Evolutionary conservation across 2,113 vertebrate genomes (phyloP), one percentile per base, ranked within the genome.

Genomic region (Poecilia latipinna): DNA sequence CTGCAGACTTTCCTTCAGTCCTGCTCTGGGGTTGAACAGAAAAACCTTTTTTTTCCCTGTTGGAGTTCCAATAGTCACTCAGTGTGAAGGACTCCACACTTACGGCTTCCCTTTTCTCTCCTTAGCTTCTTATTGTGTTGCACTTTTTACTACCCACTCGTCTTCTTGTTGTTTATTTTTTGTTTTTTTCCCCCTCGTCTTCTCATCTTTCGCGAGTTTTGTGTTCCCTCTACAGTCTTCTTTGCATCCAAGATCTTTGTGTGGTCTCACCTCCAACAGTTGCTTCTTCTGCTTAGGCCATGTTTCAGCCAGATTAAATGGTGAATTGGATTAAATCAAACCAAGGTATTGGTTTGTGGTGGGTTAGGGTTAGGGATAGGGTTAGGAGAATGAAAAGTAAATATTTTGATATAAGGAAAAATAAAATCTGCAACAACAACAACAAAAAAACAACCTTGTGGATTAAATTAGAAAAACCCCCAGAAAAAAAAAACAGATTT

Each of bases 231-330:
- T 68, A 70, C 79, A 28, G 80, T 91, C 90, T 90, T 90, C 89
- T 90, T 90, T 90, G 83, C 85, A 86, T 85, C 77, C 80, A 35
- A 75, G 77, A 83, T 90, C 89, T 83, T 86, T 90, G 75, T 85
- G 85, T 78, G 88, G 35, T 37, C 10, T 92, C 86, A 87, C 87
- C 77, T 86, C 75, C 85, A 82, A 76, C 84, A 80, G 75, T 88
- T 57, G 68, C 87, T 70, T 39, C 74, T 68, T 85, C 67, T 87
- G 62, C 83, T 86, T 39, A 65, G 70, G 70, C 74, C 74, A 42
- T 61, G 17, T 78, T 78, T 83, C 77, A 82, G 82, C 80, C 62
- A 61, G 71, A 79, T 77, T 86, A n/a, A 83, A 86, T 84, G 78
- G 69, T 74, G 61, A 78, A 37, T 5, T 10, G 33, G 12, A 1